These are phyloP conservation scores for Thaleichthys pacificus DNA, from an alignment of 2,797 vertebrate species.

Conservation along the genomic window DNA sequence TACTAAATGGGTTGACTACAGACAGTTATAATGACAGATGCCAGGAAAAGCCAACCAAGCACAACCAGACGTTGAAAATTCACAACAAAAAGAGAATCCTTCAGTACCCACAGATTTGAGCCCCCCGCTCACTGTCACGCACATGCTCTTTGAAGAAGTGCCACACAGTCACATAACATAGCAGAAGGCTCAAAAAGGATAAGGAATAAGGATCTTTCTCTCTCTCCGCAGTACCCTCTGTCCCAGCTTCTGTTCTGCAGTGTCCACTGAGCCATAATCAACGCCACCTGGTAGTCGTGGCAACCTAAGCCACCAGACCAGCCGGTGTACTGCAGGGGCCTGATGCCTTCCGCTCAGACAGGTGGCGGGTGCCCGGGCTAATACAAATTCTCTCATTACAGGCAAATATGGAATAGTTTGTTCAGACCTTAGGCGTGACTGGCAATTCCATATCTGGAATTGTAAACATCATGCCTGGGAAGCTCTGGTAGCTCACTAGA, in stretches of 20 bases:
- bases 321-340: conserved; percentile 52
- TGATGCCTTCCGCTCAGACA: conserved; percentile 46
- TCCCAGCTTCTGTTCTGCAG: conserved; percentile 53
- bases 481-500: no score
- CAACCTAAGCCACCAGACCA: conserved; percentile 48
- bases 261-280: conserved; percentile 39
- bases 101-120: no score
- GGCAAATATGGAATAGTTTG: conserved; percentile 54
- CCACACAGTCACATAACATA: conserved; percentile 36
- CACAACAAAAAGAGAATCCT: no score
- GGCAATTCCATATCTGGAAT: conserved; percentile 23
- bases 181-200: conserved; percentile 36
- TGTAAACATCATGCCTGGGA: neutral
- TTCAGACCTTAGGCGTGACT: conserved; percentile 46
- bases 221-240: conserved; percentile 39
- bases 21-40: neutral
- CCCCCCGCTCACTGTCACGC: conserved; percentile 44
- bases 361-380: conserved; percentile 35
- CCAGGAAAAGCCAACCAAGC: neutral
- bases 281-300: conserved; percentile 66
- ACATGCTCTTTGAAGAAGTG: conserved; percentile 51
- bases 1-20: neutral
- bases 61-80: neutral
- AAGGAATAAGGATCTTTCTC: conserved; percentile 38
- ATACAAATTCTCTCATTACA: conserved; percentile 55